Conservation (phyloP, 1,140 invertebrate genomes). For the Rhyzopertha dominica region DNA sequence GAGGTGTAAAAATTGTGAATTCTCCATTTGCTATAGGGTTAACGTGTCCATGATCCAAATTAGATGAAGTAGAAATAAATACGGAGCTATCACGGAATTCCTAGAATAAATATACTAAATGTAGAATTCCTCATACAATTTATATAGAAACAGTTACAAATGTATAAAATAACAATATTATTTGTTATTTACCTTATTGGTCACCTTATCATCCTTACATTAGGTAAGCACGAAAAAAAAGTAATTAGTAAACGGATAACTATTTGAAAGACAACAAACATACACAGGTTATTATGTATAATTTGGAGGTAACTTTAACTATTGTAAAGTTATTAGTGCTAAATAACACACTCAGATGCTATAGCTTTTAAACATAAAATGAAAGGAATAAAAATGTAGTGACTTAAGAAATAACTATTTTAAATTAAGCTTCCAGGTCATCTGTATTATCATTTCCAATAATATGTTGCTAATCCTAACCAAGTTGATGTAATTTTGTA, state of each 20-base stretch:
- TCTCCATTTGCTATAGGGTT: conserved; percentile 42
- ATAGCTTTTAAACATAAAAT: too few relatives aligned
- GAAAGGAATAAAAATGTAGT: too few relatives aligned
- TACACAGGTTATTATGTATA: background rate
- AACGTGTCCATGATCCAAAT: conserved; percentile 39
- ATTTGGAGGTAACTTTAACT: too few relatives aligned
- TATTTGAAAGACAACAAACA: conserved; percentile 5
- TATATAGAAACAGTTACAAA: too few relatives aligned
- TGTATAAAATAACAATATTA: background rate
- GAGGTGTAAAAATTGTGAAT: conserved; percentile 44
- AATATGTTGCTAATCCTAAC: too few relatives aligned
- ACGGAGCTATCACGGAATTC: conserved; percentile 41
- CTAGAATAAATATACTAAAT: conserved; percentile 28
- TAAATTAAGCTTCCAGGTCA: too few relatives aligned
- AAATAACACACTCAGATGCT: too few relatives aligned
- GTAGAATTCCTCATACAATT: background rate
- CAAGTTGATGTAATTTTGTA: too few relatives aligned
- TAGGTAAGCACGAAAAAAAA: conserved; percentile 4
- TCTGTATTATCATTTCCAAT: too few relatives aligned
- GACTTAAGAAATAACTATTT: too few relatives aligned
- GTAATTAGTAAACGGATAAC: conserved; percentile 8
- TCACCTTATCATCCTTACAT: conserved; percentile 1
- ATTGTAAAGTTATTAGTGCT: too few relatives aligned
- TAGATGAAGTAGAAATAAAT: conserved; percentile 28
- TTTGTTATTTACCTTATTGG: background rate